phyloP scores from a whole-genome alignment of 2,797 vertebrate genomes.

The Eutrigla gurnardus region DNA sequence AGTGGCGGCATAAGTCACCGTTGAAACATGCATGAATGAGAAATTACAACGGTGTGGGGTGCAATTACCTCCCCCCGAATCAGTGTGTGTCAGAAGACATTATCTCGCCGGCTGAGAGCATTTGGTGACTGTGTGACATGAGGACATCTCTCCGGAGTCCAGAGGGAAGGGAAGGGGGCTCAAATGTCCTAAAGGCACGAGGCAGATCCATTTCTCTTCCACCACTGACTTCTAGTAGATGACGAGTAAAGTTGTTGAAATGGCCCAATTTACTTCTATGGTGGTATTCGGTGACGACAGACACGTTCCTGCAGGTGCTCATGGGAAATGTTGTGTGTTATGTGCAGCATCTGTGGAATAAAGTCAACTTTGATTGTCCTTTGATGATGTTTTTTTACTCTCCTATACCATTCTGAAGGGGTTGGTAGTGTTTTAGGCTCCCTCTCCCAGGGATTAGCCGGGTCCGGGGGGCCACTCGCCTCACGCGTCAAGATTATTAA shows the following conservation, averaged over 20 bases:
- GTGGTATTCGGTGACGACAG: slow-evolving; percentile 29
- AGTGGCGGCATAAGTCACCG: slow-evolving; percentile 77
- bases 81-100: slow-evolving; percentile 80
- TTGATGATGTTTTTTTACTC: slow-evolving; percentile 35
- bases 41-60: slow-evolving; percentile 79
- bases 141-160: slow-evolving; percentile 60
- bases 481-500: slow-evolving; percentile 53
- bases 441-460: slow-evolving; percentile 1
- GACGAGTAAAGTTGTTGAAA: slow-evolving; percentile 31
- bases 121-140: slow-evolving; percentile 49
- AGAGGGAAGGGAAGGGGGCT: background rate
- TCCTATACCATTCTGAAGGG: slow-evolving; percentile 16
- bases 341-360: slow-evolving; percentile 35
- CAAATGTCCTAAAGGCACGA: slow-evolving; percentile 30
- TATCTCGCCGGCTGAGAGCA: slow-evolving; percentile 71
- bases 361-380: slow-evolving; percentile 18
- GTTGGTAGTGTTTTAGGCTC: slow-evolving; percentile 20
- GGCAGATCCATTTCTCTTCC: background rate
- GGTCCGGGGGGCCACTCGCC: slow-evolving; percentile 29
- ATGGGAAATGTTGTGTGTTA: slow-evolving; percentile 22
- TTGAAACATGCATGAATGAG: slow-evolving; percentile 82
- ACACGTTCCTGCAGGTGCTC: slow-evolving; percentile 31
- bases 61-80: slow-evolving; percentile 79
- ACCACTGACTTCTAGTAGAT: slow-evolving; percentile 18
- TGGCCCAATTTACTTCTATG: slow-evolving; percentile 20